Evolutionary conservation across 2,113 vertebrate species (phyloP).

Genomic region (Salvator merianae): DNA sequence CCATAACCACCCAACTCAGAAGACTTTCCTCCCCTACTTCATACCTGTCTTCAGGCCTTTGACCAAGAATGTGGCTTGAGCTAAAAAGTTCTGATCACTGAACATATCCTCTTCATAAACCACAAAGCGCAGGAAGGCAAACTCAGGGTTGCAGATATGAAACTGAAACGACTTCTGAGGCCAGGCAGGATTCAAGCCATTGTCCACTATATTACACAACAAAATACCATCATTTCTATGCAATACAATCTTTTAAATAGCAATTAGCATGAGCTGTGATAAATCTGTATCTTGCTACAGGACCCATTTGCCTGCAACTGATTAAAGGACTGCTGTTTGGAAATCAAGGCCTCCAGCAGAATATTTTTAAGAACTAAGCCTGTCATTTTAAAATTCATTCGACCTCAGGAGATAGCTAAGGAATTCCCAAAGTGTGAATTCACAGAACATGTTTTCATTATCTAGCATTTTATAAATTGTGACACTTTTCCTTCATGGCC

Average conservation of each 20-base stretch:
- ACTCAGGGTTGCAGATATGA: conserved; percentile 89
- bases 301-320: not conserved
- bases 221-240: not conserved
- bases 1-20: no score
- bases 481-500: no score
- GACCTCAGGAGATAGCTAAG: no score
- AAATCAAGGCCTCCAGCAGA: not conserved
- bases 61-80: conserved; percentile 94
- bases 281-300: not conserved
- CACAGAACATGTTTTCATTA: no score
- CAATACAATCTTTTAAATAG: not conserved
- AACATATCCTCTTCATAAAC: conserved; percentile 99
- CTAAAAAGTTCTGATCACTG: conserved; percentile 97
- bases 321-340: not conserved
- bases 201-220: conserved; percentile 83
- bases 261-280: not conserved
- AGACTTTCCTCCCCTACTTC: not conserved
- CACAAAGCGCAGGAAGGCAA: conserved; percentile 94
- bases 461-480: no score
- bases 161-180: conserved; percentile 89
- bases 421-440: no score
- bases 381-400: no score
- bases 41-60: conserved; percentile 92
- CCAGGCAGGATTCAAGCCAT: conserved; percentile 95
- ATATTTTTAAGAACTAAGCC: not conserved